Base-by-base conservation (phyloP, 2,113 vertebrate species). In the Sterrhoptilus dennistouni region DNA sequence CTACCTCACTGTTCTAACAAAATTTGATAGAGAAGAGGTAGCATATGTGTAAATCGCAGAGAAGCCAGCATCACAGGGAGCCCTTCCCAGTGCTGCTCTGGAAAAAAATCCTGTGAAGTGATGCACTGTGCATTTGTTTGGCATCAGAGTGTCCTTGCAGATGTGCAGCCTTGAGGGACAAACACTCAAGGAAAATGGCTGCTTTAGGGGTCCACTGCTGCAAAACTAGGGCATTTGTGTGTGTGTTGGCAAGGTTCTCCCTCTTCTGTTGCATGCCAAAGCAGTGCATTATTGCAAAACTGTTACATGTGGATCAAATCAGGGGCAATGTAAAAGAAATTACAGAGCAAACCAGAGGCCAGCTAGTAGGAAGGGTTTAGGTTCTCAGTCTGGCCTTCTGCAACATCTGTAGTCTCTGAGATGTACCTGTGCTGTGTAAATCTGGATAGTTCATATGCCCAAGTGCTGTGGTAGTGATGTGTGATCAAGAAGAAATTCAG, bases 371-470 rank as follows among this genome's bases (percentile, higher is more conserved):
- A 83, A 71, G 44, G 4, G 24, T 80, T 89, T 50, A 29, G 44
- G 15, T 56, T 89, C n/a, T 19, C 19, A 52, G 25, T 44, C 36
- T 91, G 78, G 12, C 35, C 54, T 76, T 53, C 29, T 83, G 77
- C 59, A 52, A 0, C 1, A 0, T 59, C 57, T 54, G 0, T 12
- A n/a, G 22, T 36, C 66, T 86, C 49, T 72, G 38, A 14, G 24
- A 25, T 18, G 3, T 61, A 24, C 23, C 23, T 52, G n/a, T 65
- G 31, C n/a, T 87, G 35, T 4, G 1, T 74, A 69, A 77, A 33
- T 66, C 40, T 36, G 63, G 44, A 5, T 15, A 19, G 23, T 69
- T 53, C 35, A 2, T 13, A 1, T 33, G 17, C n/a, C 42, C 24
- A 24, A 25, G n/a, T 42, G 31, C 49, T 83, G n/a, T 66, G 60